Percentiles rank a stretch among this genome's conserved stretches.
These are phyloP conservation scores for Hydropsyche tenuis DNA, from an alignment of 1,140 invertebrate species.

Conservation along the genomic window DNA sequence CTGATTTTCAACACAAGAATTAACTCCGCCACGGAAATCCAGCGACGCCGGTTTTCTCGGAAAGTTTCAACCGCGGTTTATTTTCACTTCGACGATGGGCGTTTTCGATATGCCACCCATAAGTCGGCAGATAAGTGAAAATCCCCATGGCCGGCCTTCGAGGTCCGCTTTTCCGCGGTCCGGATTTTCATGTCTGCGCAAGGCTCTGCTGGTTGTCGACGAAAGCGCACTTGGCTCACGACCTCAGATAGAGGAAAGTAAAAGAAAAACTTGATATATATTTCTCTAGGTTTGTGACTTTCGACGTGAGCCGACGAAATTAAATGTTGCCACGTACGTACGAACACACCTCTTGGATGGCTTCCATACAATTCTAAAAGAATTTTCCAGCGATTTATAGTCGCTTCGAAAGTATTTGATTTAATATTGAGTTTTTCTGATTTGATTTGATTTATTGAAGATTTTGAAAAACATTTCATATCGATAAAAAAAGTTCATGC, in stretches of 20 bases:
- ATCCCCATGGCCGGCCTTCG: neutral
- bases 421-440: no score
- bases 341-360: neutral
- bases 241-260: neutral
- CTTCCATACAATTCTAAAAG: no score
- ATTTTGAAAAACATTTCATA: no score
- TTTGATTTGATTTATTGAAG: no score
- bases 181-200: neutral
- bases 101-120: no score
- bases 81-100: neutral
- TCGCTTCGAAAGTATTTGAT: no score
- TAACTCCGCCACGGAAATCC: no score
- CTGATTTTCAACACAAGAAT: no score
- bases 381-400: no score
- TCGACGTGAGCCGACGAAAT: neutral
- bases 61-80: neutral
- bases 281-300: neutral
- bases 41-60: no score
- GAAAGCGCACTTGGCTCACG: neutral
- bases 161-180: neutral
- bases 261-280: neutral
- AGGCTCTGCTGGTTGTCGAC: neutral
- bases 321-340: neutral
- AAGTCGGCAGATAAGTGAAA: slow-evolving; percentile 1
- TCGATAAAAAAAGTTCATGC: no score